Percentiles rank a stretch among this genome's conserved stretches.
Conservation (phyloP, 2,888 invertebrate genomes). For the Pyrochroa serraticornis region DNA sequence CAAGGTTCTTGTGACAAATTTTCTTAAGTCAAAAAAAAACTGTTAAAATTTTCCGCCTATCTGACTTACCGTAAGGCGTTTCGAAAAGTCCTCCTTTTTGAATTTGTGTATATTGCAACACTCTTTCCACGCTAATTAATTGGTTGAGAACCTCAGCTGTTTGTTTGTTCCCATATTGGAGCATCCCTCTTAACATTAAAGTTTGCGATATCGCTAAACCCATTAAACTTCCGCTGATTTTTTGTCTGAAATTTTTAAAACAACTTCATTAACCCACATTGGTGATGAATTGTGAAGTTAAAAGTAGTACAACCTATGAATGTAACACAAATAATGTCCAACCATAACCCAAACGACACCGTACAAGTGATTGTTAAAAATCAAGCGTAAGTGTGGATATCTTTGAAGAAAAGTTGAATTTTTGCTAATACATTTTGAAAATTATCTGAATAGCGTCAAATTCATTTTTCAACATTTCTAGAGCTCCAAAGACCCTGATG, state of each 20-base stretch:
- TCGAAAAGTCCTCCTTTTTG: constrained; percentile 63
- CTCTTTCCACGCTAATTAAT: constrained; percentile 78
- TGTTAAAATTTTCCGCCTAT: not conserved
- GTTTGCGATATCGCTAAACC: constrained; percentile 74
- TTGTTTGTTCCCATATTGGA: constrained; percentile 78
- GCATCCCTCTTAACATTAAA: constrained; percentile 74
- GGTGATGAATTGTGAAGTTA: constrained; percentile 62
- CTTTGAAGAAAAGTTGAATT: constrained; percentile 58
- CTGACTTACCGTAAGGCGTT: constrained; percentile 1
- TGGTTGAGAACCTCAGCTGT: constrained; percentile 74
- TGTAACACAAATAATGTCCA: constrained; percentile 64
- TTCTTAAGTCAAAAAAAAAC: not conserved
- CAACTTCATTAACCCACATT: constrained; percentile 15
- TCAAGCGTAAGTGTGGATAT: constrained; percentile 66
- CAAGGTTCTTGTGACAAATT: constrained; percentile 46
- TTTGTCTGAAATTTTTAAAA: constrained; percentile 9
- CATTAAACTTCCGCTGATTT: constrained; percentile 60
- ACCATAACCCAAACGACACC: constrained; percentile 67
- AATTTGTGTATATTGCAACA: constrained; percentile 76
- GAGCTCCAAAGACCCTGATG: constrained; percentile 78
- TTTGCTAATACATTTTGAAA: not conserved
- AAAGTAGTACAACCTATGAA: constrained; percentile 66
- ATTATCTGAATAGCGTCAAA: constrained; percentile 69
- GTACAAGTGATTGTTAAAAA: constrained; percentile 64
- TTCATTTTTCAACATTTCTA: constrained; percentile 71